phyloP scores from a whole-genome alignment of 53 echinoderm and acorn worm genomes.

The Apostichopus leukothele region DNA sequence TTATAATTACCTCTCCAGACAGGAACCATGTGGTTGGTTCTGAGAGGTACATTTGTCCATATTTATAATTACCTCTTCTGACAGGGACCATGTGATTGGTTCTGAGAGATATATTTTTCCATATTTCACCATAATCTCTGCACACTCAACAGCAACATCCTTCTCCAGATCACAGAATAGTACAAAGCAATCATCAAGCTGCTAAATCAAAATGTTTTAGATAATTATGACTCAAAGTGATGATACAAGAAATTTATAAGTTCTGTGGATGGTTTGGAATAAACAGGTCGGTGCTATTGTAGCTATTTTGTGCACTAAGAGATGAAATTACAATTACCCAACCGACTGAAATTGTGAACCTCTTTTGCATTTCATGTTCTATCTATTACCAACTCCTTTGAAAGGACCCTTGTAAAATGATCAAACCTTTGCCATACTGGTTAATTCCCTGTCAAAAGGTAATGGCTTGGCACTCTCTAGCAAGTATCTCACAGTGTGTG shows the following conservation, averaged over 20 bases:
- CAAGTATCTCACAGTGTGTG: too few species aligned
- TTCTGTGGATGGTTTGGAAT: too few species aligned
- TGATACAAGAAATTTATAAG: background rate
- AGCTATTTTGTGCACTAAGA: too few species aligned
- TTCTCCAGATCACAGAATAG: background rate
- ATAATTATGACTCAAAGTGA: background rate
- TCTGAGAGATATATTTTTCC: slow-evolving; percentile 36
- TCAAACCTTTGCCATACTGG: too few species aligned
- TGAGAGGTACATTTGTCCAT: slow-evolving; percentile 22
- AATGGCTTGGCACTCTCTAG: too few species aligned
- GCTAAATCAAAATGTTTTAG: background rate
- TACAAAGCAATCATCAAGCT: slow-evolving; percentile 43
- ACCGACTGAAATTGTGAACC: too few species aligned
- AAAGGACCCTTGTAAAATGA: too few species aligned
- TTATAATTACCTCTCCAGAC: background rate
- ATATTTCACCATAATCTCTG: background rate
- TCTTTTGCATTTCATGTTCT: too few species aligned
- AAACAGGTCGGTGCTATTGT: too few species aligned
- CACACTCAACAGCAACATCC: background rate
- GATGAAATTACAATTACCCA: too few species aligned
- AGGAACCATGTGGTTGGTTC: slow-evolving; percentile 21
- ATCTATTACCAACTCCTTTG: too few species aligned
- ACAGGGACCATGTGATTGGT: slow-evolving; percentile 12
- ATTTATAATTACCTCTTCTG: slow-evolving; percentile 8
- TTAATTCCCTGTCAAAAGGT: too few species aligned